Percentiles rank a stretch among this genome's conserved stretches.
Evolutionary conservation across 2,113 vertebrate genomes (phyloP).

Genomic region (Cheilinus undulatus): DNA sequence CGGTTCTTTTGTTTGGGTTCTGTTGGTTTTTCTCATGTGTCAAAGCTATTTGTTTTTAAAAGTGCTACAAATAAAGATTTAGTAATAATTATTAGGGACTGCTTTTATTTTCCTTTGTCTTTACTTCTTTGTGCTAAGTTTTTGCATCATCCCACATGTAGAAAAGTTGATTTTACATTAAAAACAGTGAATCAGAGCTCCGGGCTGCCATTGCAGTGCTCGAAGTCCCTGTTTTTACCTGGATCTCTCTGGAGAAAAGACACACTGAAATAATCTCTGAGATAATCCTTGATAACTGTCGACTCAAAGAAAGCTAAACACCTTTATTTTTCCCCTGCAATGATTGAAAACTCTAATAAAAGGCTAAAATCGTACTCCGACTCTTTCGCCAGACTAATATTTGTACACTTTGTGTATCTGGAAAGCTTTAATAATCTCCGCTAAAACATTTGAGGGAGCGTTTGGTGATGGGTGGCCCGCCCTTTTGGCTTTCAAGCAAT

Average conservation of each 20-base stretch:
- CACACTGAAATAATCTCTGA: slow-evolving; percentile 30
- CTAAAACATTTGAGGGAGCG: slow-evolving; percentile 86
- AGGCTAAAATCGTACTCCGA: slow-evolving; percentile 23
- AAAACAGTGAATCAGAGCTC: too few relatives aligned
- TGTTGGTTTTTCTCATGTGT: too few relatives aligned
- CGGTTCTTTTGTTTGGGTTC: too few relatives aligned
- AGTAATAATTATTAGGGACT: too few relatives aligned
- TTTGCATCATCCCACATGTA: too few relatives aligned
- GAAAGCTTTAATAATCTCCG: slow-evolving; percentile 70
- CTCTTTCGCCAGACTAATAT: slow-evolving; percentile 31
- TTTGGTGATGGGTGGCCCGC: slow-evolving; percentile 88
- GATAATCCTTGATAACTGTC: slow-evolving; percentile 38
- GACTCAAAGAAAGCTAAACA: slow-evolving; percentile 17
- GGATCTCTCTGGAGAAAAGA: slow-evolving; percentile 24
- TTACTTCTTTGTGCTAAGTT: too few relatives aligned
- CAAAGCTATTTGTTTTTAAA: too few relatives aligned
- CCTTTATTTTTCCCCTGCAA: slow-evolving; percentile 22
- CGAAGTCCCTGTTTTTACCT: too few relatives aligned
- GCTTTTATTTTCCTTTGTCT: too few relatives aligned
- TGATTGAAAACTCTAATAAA: slow-evolving; percentile 28
- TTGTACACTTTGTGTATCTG: slow-evolving; percentile 60
- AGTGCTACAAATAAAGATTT: too few relatives aligned
- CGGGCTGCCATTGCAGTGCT: too few relatives aligned
- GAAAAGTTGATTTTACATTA: too few relatives aligned
- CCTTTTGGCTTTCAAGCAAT: slow-evolving; percentile 92